Evolutionary conservation across 2,888 invertebrate genomes (phyloP).

Genomic region (Drosophila vallismaia): DNA sequence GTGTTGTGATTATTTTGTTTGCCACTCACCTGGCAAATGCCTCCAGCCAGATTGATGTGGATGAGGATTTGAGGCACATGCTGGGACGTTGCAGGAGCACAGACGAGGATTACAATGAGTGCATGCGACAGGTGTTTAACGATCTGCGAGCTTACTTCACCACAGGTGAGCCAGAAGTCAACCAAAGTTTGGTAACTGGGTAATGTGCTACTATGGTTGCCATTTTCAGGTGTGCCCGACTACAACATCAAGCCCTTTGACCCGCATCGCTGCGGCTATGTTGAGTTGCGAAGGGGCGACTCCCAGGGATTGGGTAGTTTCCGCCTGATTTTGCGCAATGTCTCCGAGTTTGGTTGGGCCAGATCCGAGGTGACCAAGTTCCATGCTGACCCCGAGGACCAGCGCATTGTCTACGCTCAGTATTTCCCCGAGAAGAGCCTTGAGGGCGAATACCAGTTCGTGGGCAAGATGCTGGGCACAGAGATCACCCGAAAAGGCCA

Average conservation of each 20-base stretch:
- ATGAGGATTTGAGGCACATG: constrained; percentile 82
- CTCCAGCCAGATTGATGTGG: constrained; percentile 71
- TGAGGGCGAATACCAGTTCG: constrained; percentile 88
- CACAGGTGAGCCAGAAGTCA: constrained; percentile 85
- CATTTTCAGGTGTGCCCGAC: constrained; percentile 87
- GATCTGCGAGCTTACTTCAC: constrained; percentile 89
- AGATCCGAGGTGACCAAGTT: constrained; percentile 90
- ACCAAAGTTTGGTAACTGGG: background rate
- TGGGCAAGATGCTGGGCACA: constrained; percentile 87
- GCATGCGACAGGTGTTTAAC: constrained; percentile 90
- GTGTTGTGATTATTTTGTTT: constrained; percentile 4
- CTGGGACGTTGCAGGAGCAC: constrained; percentile 87
- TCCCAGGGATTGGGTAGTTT: constrained; percentile 88
- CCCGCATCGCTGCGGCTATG: constrained; percentile 89
- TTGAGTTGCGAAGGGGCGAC: constrained; percentile 87
- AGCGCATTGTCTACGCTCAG: constrained; percentile 90
- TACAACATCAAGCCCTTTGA: constrained; percentile 90
- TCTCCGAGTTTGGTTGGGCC: constrained; percentile 91
- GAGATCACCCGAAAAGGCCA: constrained; percentile 87
- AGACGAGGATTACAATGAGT: constrained; percentile 88
- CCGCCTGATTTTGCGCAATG: constrained; percentile 88
- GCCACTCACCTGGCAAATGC: constrained; percentile 35
- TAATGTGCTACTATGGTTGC: background rate
- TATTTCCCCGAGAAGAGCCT: constrained; percentile 92
- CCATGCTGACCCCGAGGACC: constrained; percentile 88